Percentiles rank a stretch among this genome's conserved stretches.
Conservation (phyloP, 2,888 invertebrate genomes). For the Lucinisca nassula region DNA sequence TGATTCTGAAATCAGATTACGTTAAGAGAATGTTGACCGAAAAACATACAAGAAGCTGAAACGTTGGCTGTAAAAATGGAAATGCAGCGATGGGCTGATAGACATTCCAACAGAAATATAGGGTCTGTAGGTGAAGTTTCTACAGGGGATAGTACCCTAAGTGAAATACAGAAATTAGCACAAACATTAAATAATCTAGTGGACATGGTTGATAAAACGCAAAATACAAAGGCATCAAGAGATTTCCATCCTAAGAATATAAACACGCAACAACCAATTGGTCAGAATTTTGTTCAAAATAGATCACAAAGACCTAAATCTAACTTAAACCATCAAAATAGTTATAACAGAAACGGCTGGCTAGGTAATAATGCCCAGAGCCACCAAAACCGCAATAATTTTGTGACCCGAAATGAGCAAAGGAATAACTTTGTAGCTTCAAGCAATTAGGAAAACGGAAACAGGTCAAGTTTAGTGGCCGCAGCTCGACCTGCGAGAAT, state of each 20-base stretch:
- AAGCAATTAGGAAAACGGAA: slow-evolving; percentile 13
- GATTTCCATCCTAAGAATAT: neutral
- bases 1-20: slow-evolving; percentile 53
- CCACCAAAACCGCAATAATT: neutral
- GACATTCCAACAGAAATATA: slow-evolving; percentile 18
- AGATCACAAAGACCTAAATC: neutral
- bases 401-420: neutral
- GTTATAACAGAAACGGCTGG: neutral
- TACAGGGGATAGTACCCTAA: neutral
- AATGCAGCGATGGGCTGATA: slow-evolving; percentile 47
- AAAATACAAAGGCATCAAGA: neutral
- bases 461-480: slow-evolving; percentile 23
- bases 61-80: slow-evolving; percentile 46
- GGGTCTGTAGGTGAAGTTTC: neutral
- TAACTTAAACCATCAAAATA: neutral
- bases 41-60: slow-evolving; percentile 48
- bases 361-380: neutral
- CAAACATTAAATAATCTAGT: neutral
- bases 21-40: slow-evolving; percentile 36
- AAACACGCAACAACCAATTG: neutral
- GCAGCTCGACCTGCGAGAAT: slow-evolving; percentile 13
- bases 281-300: neutral
- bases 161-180: neutral
- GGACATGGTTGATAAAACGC: neutral
- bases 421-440: neutral